phyloP scores from a whole-genome alignment of 2,113 vertebrate species.

The Cepphus grylle region DNA sequence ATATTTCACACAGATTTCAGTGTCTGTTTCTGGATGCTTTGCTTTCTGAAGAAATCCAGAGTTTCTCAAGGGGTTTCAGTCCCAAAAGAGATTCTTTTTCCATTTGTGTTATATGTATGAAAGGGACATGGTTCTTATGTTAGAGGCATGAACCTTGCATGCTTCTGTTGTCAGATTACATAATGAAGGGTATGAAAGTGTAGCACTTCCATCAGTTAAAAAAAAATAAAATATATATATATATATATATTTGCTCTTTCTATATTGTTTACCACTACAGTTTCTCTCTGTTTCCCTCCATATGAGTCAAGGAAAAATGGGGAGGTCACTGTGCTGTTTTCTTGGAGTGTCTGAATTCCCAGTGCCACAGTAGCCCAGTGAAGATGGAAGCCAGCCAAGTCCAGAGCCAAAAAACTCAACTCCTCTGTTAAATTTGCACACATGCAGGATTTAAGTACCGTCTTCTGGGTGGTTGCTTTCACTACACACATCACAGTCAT shows the following conservation, averaged over 20 bases:
- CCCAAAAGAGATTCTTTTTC: neutral
- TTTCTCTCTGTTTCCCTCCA: neutral
- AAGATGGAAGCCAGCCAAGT: neutral
- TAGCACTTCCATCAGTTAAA: neutral
- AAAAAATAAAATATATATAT: neutral
- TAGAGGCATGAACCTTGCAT: neutral
- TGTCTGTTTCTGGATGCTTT: neutral
- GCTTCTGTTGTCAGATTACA: neutral
- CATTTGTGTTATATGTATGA: neutral
- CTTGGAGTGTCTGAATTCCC: neutral
- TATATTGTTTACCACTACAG: neutral
- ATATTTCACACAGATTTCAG: neutral
- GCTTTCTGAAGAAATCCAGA: neutral
- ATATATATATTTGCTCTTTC: neutral
- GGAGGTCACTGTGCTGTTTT: neutral
- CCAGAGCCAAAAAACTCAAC: fast-evolving
- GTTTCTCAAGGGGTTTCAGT: neutral
- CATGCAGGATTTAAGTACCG: neutral
- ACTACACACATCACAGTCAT: neutral
- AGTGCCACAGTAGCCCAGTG: neutral
- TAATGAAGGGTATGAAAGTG: neutral
- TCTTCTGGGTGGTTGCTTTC: neutral
- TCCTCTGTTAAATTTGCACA: neutral
- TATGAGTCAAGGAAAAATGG: neutral
- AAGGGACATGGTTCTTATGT: neutral